phyloP scores from a whole-genome alignment of 2,888 invertebrate genomes.

The Drosophila recens region DNA sequence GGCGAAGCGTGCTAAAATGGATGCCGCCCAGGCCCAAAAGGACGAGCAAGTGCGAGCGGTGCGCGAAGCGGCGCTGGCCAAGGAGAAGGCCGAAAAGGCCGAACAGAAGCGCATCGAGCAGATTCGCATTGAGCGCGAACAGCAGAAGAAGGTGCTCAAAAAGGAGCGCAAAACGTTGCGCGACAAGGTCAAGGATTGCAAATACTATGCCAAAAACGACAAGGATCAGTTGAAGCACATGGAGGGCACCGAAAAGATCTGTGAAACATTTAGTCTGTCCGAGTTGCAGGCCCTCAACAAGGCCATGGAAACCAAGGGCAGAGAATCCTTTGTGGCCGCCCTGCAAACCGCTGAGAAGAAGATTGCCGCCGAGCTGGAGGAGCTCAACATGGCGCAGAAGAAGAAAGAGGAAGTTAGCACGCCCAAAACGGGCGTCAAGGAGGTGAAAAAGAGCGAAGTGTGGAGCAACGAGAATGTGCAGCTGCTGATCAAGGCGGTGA shows the following conservation, averaged over 20 bases:
- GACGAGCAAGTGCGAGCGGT: constrained; percentile 93
- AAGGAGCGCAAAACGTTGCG: constrained; percentile 93
- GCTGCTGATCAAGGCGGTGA: constrained; percentile 97
- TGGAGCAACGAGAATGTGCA: constrained; percentile 96
- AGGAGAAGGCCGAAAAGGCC: constrained; percentile 92
- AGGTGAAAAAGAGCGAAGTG: constrained; percentile 78
- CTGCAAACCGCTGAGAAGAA: constrained; percentile 90
- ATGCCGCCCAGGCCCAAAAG: constrained; percentile 92
- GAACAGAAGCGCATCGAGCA: constrained; percentile 93
- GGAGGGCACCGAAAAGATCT: constrained; percentile 96
- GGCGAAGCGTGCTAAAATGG: constrained; percentile 94
- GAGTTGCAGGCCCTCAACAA: constrained; percentile 92
- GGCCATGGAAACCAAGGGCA: constrained; percentile 88
- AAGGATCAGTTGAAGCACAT: constrained; percentile 92
- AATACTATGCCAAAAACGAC: constrained; percentile 91
- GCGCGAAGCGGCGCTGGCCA: constrained; percentile 90
- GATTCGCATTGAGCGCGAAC: constrained; percentile 94
- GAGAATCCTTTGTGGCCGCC: constrained; percentile 89
- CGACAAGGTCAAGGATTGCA: constrained; percentile 92
- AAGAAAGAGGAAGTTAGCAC: constrained; percentile 68
- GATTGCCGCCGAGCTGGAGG: constrained; percentile 91
- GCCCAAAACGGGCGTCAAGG: constrained; percentile 84
- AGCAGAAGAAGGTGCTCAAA: constrained; percentile 93
- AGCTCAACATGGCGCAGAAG: constrained; percentile 82
- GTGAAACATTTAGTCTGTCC: constrained; percentile 90